These are phyloP conservation scores for Myrmecobius fasciatus DNA, from an alignment of 2,113 vertebrate genomes.

Conservation along the genomic window DNA sequence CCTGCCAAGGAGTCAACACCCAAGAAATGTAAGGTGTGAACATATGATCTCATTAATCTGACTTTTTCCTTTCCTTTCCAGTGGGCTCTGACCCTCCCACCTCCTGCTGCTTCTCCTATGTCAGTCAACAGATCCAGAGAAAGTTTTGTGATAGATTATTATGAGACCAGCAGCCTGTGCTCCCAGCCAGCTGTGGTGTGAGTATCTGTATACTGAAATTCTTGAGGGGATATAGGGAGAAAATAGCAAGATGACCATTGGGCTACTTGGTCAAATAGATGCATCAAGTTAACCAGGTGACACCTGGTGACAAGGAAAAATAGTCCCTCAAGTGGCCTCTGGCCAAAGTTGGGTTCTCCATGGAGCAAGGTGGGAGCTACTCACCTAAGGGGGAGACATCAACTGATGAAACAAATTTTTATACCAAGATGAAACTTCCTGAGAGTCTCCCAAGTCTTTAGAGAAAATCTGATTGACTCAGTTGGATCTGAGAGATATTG, in stretches of 20 bases:
- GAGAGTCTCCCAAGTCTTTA: background rate
- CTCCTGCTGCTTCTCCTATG: conserved; percentile 71
- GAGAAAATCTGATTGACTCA: background rate
- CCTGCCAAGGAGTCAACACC: background rate
- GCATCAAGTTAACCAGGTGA: background rate
- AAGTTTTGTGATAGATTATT: conserved; percentile 57
- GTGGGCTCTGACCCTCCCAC: conserved; percentile 49
- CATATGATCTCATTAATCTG: background rate
- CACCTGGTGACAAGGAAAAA: background rate
- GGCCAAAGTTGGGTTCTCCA: background rate
- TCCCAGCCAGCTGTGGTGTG: conserved; percentile 57
- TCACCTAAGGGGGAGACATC: background rate
- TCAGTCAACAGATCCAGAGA: background rate
- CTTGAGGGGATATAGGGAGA: fast-evolving
- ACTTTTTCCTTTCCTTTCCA: conserved; percentile 8
- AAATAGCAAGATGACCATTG: background rate
- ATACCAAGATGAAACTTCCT: background rate
- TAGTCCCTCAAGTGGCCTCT: background rate
- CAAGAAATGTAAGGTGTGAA: background rate
- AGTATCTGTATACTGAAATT: conserved; percentile 38
- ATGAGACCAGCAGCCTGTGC: conserved; percentile 68
- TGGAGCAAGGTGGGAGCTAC: too few relatives aligned
- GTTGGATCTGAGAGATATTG: background rate
- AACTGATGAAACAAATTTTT: too few relatives aligned
- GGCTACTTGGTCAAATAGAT: background rate